These are phyloP conservation scores for Baronia brevicornis DNA, from an alignment of 2,888 invertebrate species.

Conservation along the genomic window DNA sequence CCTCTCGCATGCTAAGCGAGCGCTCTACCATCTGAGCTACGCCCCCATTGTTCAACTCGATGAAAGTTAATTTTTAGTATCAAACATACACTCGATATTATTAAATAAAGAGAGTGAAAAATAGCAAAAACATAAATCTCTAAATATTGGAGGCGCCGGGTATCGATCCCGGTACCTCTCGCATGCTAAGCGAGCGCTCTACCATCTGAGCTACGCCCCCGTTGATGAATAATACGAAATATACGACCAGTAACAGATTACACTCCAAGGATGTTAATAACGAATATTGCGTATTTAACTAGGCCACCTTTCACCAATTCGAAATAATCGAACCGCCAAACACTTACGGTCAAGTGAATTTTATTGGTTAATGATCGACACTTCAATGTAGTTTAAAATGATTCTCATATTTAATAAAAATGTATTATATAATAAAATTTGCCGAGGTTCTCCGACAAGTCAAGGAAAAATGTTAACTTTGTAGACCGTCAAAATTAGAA, in stretches of 20 bases:
- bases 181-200: constrained; percentile 76
- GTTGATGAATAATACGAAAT: no score
- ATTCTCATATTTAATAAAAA: no score
- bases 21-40: constrained; percentile 77
- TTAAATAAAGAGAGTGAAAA: neutral
- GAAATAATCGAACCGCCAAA: constrained; percentile 3
- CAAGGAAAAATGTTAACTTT: no score
- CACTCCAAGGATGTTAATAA: no score
- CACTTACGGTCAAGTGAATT: neutral
- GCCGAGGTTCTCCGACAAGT: no score
- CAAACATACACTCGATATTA: neutral
- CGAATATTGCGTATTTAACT: constrained; percentile 9
- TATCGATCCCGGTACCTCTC: constrained; percentile 77
- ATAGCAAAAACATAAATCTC: no score
- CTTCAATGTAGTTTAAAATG: no score
- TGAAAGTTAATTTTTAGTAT: constrained; percentile 2
- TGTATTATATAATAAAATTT: no score
- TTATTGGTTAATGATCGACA: no score
- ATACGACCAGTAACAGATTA: no score
- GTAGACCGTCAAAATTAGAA: no score
- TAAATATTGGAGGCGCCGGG: constrained; percentile 76
- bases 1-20: constrained; percentile 76
- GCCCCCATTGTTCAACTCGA: constrained; percentile 40
- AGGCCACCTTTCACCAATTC: constrained; percentile 18
- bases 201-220: constrained; percentile 76